A percentile compares a stretch with the other conserved stretches of the same genome.
Conservation (phyloP, 2,888 invertebrate genomes). For the Xiphydria camelus region DNA sequence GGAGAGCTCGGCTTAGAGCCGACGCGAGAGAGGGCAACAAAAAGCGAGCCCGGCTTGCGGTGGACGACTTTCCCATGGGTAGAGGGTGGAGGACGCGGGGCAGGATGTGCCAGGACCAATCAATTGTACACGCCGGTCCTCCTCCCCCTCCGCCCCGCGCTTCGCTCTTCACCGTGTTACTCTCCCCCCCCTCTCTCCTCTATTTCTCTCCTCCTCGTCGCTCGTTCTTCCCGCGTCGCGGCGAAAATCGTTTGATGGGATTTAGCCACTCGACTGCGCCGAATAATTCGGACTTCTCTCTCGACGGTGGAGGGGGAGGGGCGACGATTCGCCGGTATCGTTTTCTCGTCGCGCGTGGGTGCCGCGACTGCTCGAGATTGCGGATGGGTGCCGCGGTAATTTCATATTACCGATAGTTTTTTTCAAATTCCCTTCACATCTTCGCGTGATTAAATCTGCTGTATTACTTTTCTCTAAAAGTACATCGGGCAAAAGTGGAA, state of each 20-base stretch:
- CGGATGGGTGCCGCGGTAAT: too few relatives aligned
- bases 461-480: too few relatives aligned
- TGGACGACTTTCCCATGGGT: slow-evolving; percentile 54
- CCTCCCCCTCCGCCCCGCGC: slow-evolving; percentile 32
- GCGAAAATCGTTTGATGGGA: slow-evolving; percentile 10
- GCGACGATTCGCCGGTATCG: slow-evolving; percentile 10
- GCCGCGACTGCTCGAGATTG: too few relatives aligned
- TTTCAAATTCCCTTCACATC: too few relatives aligned
- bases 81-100: slow-evolving; percentile 37
- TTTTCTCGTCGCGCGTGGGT: too few relatives aligned
- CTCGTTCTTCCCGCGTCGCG: slow-evolving; percentile 25
- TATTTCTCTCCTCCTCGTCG: slow-evolving; percentile 21
- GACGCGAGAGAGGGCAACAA: slow-evolving; percentile 18
- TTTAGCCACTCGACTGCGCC: slow-evolving; percentile 17
- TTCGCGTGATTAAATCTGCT: too few relatives aligned
- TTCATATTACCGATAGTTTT: too few relatives aligned
- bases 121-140: slow-evolving; percentile 55
- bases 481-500: too few relatives aligned
- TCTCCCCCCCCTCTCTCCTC: slow-evolving; percentile 24
- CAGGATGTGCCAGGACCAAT: slow-evolving; percentile 57
- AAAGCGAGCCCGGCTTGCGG: slow-evolving; percentile 27
- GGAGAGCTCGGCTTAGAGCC: background rate
- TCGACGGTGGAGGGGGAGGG: too few relatives aligned
- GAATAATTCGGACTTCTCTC: slow-evolving; percentile 4
- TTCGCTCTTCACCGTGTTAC: slow-evolving; percentile 21